Percentiles rank a stretch among this genome's conserved stretches.
These are phyloP conservation scores for Sisor rabdophorus DNA, from an alignment of 2,113 vertebrate genomes.

Conservation along the genomic window DNA sequence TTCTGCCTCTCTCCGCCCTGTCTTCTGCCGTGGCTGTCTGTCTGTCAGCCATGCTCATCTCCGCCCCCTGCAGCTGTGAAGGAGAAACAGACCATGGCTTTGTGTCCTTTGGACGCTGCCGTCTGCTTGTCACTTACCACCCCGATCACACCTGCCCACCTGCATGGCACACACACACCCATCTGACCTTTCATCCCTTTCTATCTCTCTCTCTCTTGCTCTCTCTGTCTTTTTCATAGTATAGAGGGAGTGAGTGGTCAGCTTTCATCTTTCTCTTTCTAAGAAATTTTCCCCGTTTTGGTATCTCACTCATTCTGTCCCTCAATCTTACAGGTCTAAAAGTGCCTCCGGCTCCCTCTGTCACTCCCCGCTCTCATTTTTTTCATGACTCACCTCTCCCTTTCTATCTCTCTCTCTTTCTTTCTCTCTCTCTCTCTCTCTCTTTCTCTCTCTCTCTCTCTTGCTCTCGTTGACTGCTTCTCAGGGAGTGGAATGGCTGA, in stretches of 20 bases:
- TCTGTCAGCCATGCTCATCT: slow-evolving; percentile 55
- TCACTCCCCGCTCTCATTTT: slow-evolving; percentile 32
- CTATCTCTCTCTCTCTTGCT: slow-evolving; percentile 10
- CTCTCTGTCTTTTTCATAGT: not conserved
- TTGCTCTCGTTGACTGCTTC: slow-evolving; percentile 57
- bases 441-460: slow-evolving; percentile 34
- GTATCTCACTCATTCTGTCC: slow-evolving; percentile 46
- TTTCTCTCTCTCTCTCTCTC: slow-evolving; percentile 5
- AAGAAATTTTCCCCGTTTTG: not conserved
- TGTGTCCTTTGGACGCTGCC: slow-evolving; percentile 62
- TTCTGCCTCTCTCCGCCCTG: slow-evolving; percentile 49
- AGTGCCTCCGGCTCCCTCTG: not conserved
- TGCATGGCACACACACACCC: slow-evolving; percentile 57
- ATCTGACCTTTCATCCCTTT: slow-evolving; percentile 62
- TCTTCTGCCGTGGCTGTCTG: slow-evolving; percentile 55
- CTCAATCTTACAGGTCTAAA: not conserved
- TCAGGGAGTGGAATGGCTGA: slow-evolving; percentile 67
- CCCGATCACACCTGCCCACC: slow-evolving; percentile 74
- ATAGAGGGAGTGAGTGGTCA: slow-evolving; percentile 8
- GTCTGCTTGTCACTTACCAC: slow-evolving; percentile 60
- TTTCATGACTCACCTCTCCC: slow-evolving; percentile 32
- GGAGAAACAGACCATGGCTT: slow-evolving; percentile 64
- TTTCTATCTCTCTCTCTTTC: not conserved
- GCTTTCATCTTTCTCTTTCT: slow-evolving; percentile 44
- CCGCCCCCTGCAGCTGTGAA: slow-evolving; percentile 65